phyloP scores from a whole-genome alignment of 2,888 invertebrate genomes.

The Keiferia lycopersicella region DNA sequence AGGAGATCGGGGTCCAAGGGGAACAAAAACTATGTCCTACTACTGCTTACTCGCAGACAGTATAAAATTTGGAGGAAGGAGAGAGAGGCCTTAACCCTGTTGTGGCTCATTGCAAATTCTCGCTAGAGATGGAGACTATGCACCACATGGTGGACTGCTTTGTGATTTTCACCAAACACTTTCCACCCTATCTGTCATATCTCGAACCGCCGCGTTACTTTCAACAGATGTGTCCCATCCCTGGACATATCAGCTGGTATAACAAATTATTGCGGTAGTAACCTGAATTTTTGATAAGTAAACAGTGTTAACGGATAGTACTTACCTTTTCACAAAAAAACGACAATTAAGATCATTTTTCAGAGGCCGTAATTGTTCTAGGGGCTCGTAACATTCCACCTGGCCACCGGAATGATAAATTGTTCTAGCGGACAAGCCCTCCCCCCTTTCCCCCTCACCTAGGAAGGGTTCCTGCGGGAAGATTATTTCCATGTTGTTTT shows the following conservation, averaged over 20 bases:
- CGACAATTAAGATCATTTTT: neutral
- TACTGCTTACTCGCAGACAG: neutral
- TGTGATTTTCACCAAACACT: too few species aligned
- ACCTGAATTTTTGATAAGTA: neutral
- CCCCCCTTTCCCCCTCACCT: neutral
- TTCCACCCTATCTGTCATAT: too few species aligned
- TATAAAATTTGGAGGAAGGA: too few species aligned
- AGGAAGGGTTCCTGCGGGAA: conserved; percentile 5
- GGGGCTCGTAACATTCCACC: conserved; percentile 7
- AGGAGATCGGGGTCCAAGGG: neutral
- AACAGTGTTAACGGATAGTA: neutral
- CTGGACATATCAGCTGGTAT: too few species aligned
- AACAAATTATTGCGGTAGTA: too few species aligned
- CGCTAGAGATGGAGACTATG: too few species aligned
- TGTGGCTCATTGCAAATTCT: too few species aligned
- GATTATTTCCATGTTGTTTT: conserved; percentile 9
- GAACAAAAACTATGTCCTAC: neutral
- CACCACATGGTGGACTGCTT: too few species aligned
- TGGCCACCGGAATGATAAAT: conserved; percentile 8
- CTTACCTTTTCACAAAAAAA: neutral
- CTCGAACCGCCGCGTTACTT: too few species aligned
- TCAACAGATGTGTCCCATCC: too few species aligned
- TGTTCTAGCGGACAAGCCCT: neutral
- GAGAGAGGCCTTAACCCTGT: too few species aligned
- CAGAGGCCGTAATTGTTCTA: conserved; percentile 1